Percentiles rank a stretch among this genome's conserved stretches.
Conservation (phyloP, 2,888 invertebrate genomes). For the Dynastes hyllus region DNA sequence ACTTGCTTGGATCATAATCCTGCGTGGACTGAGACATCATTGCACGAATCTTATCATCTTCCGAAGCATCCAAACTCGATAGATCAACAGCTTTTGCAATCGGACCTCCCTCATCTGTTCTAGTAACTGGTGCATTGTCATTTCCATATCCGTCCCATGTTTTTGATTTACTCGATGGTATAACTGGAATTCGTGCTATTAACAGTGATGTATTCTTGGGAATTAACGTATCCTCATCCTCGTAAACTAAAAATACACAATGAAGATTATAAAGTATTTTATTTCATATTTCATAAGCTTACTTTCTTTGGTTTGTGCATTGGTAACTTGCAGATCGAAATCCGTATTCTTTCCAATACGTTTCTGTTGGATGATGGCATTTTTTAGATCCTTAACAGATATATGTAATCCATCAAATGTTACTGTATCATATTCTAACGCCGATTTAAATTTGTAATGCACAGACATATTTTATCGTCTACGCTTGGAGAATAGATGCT, state of each 20-base stretch:
- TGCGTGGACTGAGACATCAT: constrained; percentile 98
- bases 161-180: constrained; percentile 81
- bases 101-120: constrained; percentile 68
- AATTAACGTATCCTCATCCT: constrained; percentile 91
- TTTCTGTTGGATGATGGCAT: constrained; percentile 95
- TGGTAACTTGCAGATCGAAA: constrained; percentile 96
- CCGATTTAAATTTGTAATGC: constrained; percentile 99
- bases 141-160: constrained; percentile 78
- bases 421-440: constrained; percentile 95
- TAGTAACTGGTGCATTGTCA: constrained; percentile 69
- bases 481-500: constrained; percentile 10
- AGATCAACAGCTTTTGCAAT: constrained; percentile 86
- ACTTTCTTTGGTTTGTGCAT: constrained; percentile 99
- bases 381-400: constrained; percentile 95
- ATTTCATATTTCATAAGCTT: constrained; percentile 60
- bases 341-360: constrained; percentile 94
- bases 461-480: constrained; percentile 82
- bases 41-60: constrained; percentile 97
- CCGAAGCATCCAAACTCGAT: constrained; percentile 92
- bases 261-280: neutral
- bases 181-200: constrained; percentile 93
- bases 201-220: constrained; percentile 98
- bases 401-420: constrained; percentile 98
- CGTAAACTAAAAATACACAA: constrained; percentile 82
- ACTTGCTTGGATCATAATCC: constrained; percentile 98